Percentiles rank a stretch among this genome's conserved stretches.
Evolutionary conservation across 64 coral and sea anemone genomes (phyloP).

Genomic region (Dendrophyllia cribrosa): DNA sequence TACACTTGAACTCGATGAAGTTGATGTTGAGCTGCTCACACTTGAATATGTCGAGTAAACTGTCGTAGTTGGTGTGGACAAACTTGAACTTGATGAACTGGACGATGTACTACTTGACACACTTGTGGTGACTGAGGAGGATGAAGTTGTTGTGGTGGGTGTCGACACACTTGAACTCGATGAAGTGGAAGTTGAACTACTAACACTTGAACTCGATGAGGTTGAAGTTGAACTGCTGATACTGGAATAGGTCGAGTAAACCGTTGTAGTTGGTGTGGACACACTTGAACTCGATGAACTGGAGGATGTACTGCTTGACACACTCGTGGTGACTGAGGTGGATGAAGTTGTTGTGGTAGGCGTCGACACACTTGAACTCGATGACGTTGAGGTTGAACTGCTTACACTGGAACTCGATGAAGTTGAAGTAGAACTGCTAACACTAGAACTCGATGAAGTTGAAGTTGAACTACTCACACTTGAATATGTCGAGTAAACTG

Average conservation of each 20-base stretch:
- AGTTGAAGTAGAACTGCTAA: background rate
- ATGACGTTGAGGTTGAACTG: background rate
- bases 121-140: background rate
- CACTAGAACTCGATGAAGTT: background rate
- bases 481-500: background rate
- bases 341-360: constrained; percentile 34
- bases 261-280: constrained; percentile 2
- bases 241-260: background rate
- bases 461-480: constrained; percentile 20
- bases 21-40: background rate
- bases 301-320: background rate
- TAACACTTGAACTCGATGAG: background rate
- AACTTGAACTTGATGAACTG: background rate
- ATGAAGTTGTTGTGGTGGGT: constrained; percentile 24
- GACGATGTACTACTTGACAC: background rate
- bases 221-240: background rate
- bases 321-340: constrained; percentile 4
- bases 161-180: background rate
- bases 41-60: background rate
- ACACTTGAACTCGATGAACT: background rate
- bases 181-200: background rate
- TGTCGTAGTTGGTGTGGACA: background rate
- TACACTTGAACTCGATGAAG: background rate
- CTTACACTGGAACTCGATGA: background rate
- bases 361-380: background rate